These are phyloP conservation scores for Hoplodrina blanda DNA, from an alignment of 2,888 invertebrate genomes.

Conservation along the genomic window DNA sequence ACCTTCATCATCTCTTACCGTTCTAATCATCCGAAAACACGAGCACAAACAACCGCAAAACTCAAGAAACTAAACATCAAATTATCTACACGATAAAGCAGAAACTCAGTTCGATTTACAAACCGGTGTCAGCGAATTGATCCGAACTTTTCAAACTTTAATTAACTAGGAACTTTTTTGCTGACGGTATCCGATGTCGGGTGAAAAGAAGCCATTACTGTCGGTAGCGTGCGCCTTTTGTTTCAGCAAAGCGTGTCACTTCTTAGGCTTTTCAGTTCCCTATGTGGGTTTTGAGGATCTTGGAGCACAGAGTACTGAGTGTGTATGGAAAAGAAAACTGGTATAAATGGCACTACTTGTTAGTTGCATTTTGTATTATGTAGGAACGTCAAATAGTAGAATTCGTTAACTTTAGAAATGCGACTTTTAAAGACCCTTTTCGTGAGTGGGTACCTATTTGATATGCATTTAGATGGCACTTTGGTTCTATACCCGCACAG, in stretches of 20 bases:
- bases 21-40: slow-evolving; percentile 27
- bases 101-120: slow-evolving; percentile 39
- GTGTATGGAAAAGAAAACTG: slow-evolving; percentile 6
- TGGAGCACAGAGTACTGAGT: slow-evolving; percentile 11
- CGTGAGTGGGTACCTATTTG: too few species aligned
- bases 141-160: slow-evolving; percentile 56
- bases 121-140: slow-evolving; percentile 49
- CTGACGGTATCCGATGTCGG: slow-evolving; percentile 57
- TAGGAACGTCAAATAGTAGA: neutral
- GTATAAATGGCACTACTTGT: neutral
- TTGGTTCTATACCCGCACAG: too few species aligned
- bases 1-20: neutral
- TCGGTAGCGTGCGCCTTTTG: slow-evolving; percentile 62
- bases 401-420: neutral
- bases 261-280: slow-evolving; percentile 60
- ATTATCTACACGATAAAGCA: slow-evolving; percentile 52
- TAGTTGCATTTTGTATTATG: neutral
- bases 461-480: too few species aligned
- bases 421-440: neutral
- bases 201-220: slow-evolving; percentile 72
- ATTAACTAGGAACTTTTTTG: slow-evolving; percentile 61
- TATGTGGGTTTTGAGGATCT: slow-evolving; percentile 49
- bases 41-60: neutral
- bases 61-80: slow-evolving; percentile 26
- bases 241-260: slow-evolving; percentile 64